Evolutionary conservation across 2,797 vertebrate genomes (phyloP).

Genomic region (Champsocephalus gunnari): DNA sequence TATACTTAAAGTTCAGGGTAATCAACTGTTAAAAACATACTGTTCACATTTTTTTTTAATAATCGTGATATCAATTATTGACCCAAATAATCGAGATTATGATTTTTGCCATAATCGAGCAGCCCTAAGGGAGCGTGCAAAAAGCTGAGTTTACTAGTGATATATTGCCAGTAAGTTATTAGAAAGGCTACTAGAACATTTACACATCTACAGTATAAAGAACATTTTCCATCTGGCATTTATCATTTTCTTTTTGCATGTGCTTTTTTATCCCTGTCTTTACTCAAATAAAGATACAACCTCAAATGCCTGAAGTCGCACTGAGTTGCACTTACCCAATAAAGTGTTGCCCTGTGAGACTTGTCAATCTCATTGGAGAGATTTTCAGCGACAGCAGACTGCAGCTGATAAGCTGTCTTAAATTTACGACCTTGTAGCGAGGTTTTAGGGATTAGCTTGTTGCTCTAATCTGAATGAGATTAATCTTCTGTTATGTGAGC

Average conservation of each 20-base stretch:
- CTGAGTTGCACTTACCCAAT: not conserved
- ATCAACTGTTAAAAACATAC: no score
- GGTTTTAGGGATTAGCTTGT: constrained; percentile 69
- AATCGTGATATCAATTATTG: no score
- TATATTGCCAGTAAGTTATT: not conserved
- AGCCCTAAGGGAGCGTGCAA: not conserved
- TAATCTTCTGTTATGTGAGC: constrained; percentile 70
- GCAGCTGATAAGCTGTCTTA: constrained; percentile 71
- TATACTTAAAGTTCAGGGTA: no score
- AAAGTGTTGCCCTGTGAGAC: constrained; percentile 27
- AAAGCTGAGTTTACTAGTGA: not conserved
- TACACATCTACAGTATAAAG: not conserved
- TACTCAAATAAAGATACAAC: not conserved
- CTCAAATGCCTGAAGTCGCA: not conserved
- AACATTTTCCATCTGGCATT: not conserved
- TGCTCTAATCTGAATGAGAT: constrained; percentile 78
- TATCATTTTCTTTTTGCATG: not conserved
- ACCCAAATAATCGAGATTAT: no score
- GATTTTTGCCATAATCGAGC: no score
- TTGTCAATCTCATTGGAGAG: constrained; percentile 39
- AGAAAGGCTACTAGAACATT: not conserved
- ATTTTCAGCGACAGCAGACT: constrained; percentile 63
- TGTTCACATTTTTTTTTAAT: no score
- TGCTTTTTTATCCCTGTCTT: not conserved
- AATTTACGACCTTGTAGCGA: constrained; percentile 72